A percentile compares a stretch with the other conserved stretches of the same genome.
Evolutionary conservation across 35 echinoderm and acorn worm species (phyloP).

Genomic region (Strongylocentrotus purpuratus): DNA sequence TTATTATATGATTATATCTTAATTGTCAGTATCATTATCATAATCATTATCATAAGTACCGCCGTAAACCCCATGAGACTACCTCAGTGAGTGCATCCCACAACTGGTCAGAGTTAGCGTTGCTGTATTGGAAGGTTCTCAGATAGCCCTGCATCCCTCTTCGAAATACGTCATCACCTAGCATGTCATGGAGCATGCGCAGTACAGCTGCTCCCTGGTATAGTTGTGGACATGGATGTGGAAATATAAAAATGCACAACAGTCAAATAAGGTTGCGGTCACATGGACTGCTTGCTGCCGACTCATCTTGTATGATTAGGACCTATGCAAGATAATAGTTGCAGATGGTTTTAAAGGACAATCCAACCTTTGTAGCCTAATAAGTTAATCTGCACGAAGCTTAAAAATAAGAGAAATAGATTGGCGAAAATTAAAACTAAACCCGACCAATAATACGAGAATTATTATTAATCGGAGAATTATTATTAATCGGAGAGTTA

Average conservation of each 20-base stretch:
- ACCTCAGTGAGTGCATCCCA: constrained; percentile 77
- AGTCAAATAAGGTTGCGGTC: not conserved
- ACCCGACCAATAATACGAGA: too few species aligned
- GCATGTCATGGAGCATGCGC: constrained; percentile 75
- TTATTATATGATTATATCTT: too few species aligned
- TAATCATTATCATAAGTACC: not conserved
- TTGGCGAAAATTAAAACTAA: too few species aligned
- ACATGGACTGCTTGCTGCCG: not conserved
- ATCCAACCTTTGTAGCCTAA: too few species aligned
- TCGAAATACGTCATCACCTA: constrained; percentile 65
- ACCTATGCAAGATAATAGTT: too few species aligned
- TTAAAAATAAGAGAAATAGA: too few species aligned
- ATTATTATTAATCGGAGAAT: too few species aligned
- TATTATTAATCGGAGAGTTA: too few species aligned
- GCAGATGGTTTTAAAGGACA: too few species aligned
- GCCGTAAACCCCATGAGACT: not conserved
- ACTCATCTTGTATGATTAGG: too few species aligned
- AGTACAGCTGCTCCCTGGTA: constrained; percentile 87
- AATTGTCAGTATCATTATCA: not conserved
- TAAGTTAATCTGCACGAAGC: too few species aligned
- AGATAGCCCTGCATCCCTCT: constrained; percentile 73
- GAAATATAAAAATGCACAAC: not conserved
- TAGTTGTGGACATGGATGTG: not conserved
- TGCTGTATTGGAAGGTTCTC: constrained; percentile 60
- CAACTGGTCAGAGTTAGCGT: constrained; percentile 78